A percentile compares a stretch with the other conserved stretches of the same genome.
Conservation (phyloP, 1,140 invertebrate species). For the Branchinecta lynchi region DNA sequence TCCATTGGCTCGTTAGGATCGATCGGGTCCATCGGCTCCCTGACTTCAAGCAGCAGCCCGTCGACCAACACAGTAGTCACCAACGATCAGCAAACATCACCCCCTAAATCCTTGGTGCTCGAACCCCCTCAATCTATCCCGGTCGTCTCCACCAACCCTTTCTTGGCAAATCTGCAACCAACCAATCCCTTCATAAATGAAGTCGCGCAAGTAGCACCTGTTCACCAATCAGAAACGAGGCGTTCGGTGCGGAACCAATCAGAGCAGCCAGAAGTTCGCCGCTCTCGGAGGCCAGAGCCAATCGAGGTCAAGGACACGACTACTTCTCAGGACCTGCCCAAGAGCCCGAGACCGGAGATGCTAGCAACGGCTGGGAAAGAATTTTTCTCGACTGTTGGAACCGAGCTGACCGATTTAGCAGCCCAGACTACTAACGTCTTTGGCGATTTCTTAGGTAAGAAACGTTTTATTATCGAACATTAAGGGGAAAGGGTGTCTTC, state of each 20-base stretch:
- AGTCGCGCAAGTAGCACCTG: not conserved
- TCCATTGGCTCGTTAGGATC: slow-evolving; percentile 19
- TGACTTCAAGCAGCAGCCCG: slow-evolving; percentile 17
- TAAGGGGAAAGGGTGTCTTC: too few relatives aligned
- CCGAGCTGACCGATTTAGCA: slow-evolving; percentile 72
- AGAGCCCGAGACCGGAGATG: slow-evolving; percentile 20
- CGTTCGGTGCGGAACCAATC: not conserved
- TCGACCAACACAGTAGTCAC: slow-evolving; percentile 4
- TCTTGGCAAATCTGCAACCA: slow-evolving; percentile 18
- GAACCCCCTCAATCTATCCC: slow-evolving; percentile 14
- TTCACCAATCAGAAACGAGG: not conserved
- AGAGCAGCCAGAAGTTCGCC: not conserved
- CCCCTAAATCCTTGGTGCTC: slow-evolving; percentile 1
- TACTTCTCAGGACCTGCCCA: slow-evolving; percentile 16
- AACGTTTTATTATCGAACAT: slow-evolving; percentile 43
- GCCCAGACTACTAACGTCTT: slow-evolving; percentile 79
- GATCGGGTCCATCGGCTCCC: slow-evolving; percentile 17
- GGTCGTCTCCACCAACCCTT: slow-evolving; percentile 15
- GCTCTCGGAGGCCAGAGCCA: slow-evolving; percentile 17
- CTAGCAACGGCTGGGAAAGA: slow-evolving; percentile 41
- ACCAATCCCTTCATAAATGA: slow-evolving; percentile 14
- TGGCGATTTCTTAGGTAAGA: slow-evolving; percentile 65
- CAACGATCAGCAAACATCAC: slow-evolving; percentile 1
- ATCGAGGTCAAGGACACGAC: slow-evolving; percentile 22
- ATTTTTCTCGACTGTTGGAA: slow-evolving; percentile 76